phyloP scores from a whole-genome alignment of 2,888 invertebrate species.

The Lasioglossum leucozonium region DNA sequence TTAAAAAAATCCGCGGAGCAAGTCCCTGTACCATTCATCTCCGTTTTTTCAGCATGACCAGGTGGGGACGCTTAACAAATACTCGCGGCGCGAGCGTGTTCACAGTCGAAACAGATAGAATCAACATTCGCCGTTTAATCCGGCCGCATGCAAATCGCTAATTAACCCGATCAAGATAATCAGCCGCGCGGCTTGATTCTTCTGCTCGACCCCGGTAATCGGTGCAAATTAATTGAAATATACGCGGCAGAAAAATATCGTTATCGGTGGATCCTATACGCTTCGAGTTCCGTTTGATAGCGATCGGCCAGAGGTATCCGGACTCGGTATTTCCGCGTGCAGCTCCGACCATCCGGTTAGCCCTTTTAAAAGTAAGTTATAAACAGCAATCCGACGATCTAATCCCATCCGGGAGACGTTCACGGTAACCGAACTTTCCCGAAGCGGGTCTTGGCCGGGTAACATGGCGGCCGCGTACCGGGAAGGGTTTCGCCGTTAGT shows the following conservation, averaged over 20 bases:
- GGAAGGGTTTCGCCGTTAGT: slow-evolving; percentile 42
- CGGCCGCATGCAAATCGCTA: slow-evolving; percentile 11
- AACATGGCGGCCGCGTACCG: slow-evolving; percentile 13
- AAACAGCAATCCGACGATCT: slow-evolving; percentile 43
- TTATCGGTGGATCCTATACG: slow-evolving; percentile 1
- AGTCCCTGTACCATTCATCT: neutral
- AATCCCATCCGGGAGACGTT: slow-evolving; percentile 32
- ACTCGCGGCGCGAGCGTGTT: neutral
- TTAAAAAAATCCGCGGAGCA: neutral
- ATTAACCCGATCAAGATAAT: slow-evolving; percentile 25
- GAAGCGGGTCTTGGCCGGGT: neutral
- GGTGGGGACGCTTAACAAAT: neutral
- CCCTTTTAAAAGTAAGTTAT: slow-evolving; percentile 51
- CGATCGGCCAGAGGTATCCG: slow-evolving; percentile 12
- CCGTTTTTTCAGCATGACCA: neutral
- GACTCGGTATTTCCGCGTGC: neutral
- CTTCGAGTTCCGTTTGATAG: slow-evolving; percentile 15
- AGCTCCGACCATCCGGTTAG: slow-evolving; percentile 20
- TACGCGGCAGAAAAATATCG: slow-evolving; percentile 15
- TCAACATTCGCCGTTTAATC: slow-evolving; percentile 20
- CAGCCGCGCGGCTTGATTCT: neutral
- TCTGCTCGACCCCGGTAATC: neutral
- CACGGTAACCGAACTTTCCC: slow-evolving; percentile 30
- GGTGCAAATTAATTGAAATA: slow-evolving; percentile 19
- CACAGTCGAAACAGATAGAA: slow-evolving; percentile 6